These are phyloP conservation scores for Leucophenga varia DNA, from an alignment of 1,140 invertebrate genomes.

Conservation along the genomic window DNA sequence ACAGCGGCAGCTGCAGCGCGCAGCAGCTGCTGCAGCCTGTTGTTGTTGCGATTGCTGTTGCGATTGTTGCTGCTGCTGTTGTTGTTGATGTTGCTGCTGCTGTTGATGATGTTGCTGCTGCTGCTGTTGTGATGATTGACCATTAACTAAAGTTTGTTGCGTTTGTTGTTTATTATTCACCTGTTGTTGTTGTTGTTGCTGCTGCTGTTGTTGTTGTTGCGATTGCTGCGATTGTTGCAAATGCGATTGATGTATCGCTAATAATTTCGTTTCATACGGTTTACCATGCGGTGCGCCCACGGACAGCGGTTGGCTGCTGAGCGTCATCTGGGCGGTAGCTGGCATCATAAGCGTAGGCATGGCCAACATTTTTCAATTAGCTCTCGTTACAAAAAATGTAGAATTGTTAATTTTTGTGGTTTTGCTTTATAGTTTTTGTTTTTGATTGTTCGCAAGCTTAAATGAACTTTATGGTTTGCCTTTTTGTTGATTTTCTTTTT, in stretches of 20 bases:
- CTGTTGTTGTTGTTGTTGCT: slow-evolving; percentile 24
- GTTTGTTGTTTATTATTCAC: slow-evolving; percentile 27
- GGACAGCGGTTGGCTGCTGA: slow-evolving; percentile 48
- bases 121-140: slow-evolving; percentile 11
- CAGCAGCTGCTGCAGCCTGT: slow-evolving; percentile 35
- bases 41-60: slow-evolving; percentile 22
- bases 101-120: slow-evolving; percentile 44
- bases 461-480: too few relatives aligned
- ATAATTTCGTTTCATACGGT: slow-evolving; percentile 52
- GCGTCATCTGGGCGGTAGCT: slow-evolving; percentile 55
- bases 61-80: slow-evolving; percentile 15
- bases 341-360: slow-evolving; percentile 56
- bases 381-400: slow-evolving; percentile 20
- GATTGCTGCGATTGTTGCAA: slow-evolving; percentile 41
- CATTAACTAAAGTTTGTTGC: slow-evolving; percentile 1
- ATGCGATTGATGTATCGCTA: slow-evolving; percentile 54
- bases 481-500: too few relatives aligned
- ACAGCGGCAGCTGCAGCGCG: slow-evolving; percentile 40
- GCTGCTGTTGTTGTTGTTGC: slow-evolving; percentile 32
- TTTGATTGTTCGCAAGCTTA: slow-evolving; percentile 1
- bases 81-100: slow-evolving; percentile 36
- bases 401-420: slow-evolving; percentile 16
- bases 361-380: slow-evolving; percentile 50
- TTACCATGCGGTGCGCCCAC: slow-evolving; percentile 43
- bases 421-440: slow-evolving; percentile 10